Evolutionary conservation across 2,113 vertebrate genomes (phyloP).

Genomic region (Abramis brama): DNA sequence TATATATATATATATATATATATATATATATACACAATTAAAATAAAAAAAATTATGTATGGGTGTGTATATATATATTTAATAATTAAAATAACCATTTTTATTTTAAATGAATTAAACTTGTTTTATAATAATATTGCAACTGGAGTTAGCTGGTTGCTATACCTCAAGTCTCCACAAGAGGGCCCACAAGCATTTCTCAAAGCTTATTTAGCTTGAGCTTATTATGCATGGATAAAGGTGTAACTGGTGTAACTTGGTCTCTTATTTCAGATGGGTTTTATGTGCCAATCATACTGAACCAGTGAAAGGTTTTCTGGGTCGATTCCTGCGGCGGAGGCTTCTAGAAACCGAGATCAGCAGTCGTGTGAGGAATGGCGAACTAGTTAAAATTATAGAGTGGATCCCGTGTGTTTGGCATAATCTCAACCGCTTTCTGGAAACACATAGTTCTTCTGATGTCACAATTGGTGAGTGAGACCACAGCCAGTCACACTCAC

Average conservation of each 20-base stretch:
- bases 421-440: constrained; percentile 88
- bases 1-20: no score
- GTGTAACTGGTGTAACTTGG: background rate
- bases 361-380: constrained; percentile 80
- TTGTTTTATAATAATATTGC: background rate
- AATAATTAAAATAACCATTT: no score
- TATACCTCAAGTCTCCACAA: constrained; percentile 20
- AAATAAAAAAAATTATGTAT: no score
- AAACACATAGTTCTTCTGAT: constrained; percentile 88
- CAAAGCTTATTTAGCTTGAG: background rate
- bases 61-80: background rate
- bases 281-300: constrained; percentile 87
- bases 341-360: constrained; percentile 87
- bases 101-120: background rate
- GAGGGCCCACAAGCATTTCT: constrained; percentile 10
- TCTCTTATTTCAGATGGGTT: constrained; percentile 78
- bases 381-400: constrained; percentile 86
- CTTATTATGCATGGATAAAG: background rate
- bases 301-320: constrained; percentile 88
- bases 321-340: constrained; percentile 85
- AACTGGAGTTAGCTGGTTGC: background rate
- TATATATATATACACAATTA: no score
- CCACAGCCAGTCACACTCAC: background rate
- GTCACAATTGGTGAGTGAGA: constrained; percentile 85
- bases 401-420: constrained; percentile 90